Conservation (phyloP, 2,888 invertebrate genomes). For the Trichacis sp. region DNA sequence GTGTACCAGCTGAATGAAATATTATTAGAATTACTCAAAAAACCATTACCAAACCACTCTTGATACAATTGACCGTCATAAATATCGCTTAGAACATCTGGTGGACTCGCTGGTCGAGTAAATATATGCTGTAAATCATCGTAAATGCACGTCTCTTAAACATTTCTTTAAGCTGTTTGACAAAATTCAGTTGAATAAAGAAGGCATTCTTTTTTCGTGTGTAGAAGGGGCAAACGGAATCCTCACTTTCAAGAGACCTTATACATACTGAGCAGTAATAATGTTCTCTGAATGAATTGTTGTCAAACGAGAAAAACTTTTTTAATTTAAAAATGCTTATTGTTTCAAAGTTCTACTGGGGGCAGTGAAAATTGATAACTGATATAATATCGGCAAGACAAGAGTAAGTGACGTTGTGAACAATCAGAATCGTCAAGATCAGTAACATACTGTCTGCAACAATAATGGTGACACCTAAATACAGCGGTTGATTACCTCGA, state of each 20-base stretch:
- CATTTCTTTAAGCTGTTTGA: conserved; percentile 8
- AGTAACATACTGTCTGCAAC: conserved; percentile 4
- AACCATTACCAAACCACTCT: background rate
- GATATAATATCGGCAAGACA: background rate
- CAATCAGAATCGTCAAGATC: background rate
- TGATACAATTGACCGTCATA: conserved; percentile 8
- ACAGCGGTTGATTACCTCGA: too few relatives aligned
- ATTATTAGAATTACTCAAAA: conserved; percentile 32
- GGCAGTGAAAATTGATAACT: too few relatives aligned
- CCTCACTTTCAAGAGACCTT: too few relatives aligned
- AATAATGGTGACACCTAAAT: too few relatives aligned
- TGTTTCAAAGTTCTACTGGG: too few relatives aligned
- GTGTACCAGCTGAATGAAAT: conserved; percentile 43
- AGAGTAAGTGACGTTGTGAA: background rate
- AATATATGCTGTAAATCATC: conserved; percentile 10
- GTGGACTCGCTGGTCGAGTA: background rate
- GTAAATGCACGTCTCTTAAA: conserved; percentile 11
- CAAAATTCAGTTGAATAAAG: conserved; percentile 11
- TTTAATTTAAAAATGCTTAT: too few relatives aligned
- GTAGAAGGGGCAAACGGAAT: too few relatives aligned
- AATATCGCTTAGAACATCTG: background rate
- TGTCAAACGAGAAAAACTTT: too few relatives aligned
- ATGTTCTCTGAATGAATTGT: background rate
- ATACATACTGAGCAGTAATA: conserved; percentile 3
- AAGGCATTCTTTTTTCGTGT: conserved; percentile 2